Percentiles rank a stretch among this genome's conserved stretches.
Evolutionary conservation across 2,797 vertebrate genomes (phyloP).

Genomic region (Orientallactaga sibirica): DNA sequence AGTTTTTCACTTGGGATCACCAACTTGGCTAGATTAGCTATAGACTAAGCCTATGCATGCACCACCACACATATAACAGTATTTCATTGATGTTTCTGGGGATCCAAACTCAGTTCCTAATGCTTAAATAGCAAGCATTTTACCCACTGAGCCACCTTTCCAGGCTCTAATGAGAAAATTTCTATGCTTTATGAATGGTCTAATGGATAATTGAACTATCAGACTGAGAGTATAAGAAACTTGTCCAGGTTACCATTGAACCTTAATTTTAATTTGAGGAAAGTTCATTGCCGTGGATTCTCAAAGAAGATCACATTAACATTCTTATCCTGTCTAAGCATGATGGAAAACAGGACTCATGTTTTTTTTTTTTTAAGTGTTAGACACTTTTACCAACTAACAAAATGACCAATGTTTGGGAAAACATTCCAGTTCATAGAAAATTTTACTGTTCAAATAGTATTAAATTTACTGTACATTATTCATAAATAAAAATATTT

Average conservation of each 20-base stretch:
- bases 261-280: background rate
- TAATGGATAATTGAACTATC: background rate
- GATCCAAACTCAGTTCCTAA: no score
- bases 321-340: background rate
- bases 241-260: background rate
- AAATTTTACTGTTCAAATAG: background rate
- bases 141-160: no score
- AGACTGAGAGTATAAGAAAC: background rate
- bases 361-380: background rate
- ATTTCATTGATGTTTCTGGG: no score
- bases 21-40: no score
- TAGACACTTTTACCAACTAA: background rate
- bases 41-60: no score
- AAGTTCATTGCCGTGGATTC: background rate
- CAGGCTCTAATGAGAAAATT: background rate
- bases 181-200: background rate
- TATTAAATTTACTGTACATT: background rate
- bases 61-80: no score
- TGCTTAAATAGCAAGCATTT: no score
- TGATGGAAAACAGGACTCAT: background rate
- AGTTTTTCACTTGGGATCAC: no score
- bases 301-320: background rate
- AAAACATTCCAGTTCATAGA: background rate
- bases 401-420: background rate
- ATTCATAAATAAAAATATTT: background rate